Conservation (phyloP, 2,888 invertebrate genomes). For the Xiphydria camelus region DNA sequence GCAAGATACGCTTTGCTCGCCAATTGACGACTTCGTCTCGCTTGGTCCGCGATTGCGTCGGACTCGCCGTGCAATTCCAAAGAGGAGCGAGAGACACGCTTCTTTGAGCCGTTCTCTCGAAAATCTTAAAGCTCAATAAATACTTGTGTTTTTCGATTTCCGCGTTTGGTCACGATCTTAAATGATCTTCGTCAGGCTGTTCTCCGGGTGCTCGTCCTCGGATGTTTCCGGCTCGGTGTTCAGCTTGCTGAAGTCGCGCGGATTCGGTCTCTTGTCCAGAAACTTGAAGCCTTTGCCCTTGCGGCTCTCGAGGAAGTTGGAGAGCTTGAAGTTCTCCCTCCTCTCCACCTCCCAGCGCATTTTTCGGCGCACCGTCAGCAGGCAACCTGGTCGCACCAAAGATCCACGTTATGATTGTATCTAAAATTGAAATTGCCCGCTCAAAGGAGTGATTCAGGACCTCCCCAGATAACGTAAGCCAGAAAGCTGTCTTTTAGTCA, state of each 20-base stretch:
- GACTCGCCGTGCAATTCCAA: too few relatives aligned
- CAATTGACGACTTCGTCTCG: too few relatives aligned
- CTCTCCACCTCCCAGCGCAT: constrained; percentile 46
- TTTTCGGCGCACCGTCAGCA: constrained; percentile 46
- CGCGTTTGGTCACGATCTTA: not conserved
- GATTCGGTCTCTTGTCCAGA: constrained; percentile 51
- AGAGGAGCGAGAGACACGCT: too few relatives aligned
- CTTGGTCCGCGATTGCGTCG: too few relatives aligned
- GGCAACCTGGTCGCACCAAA: constrained; percentile 45
- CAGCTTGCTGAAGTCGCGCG: constrained; percentile 52
- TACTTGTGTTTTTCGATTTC: too few relatives aligned
- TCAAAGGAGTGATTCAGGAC: too few relatives aligned
- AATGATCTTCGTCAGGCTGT: constrained; percentile 28
- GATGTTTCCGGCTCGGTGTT: constrained; percentile 55
- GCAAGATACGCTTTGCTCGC: too few relatives aligned
- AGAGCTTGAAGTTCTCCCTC: constrained; percentile 64
- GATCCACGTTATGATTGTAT: not conserved
- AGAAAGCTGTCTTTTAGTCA: too few relatives aligned
- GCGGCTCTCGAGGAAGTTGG: constrained; percentile 65
- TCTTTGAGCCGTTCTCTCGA: too few relatives aligned
- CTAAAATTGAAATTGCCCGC: too few relatives aligned
- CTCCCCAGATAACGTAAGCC: too few relatives aligned
- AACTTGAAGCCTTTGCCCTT: constrained; percentile 61
- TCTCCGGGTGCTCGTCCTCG: constrained; percentile 50
- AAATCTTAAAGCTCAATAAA: too few relatives aligned